Evolutionary conservation across 2,888 invertebrate species (phyloP).

Genomic region (Diplolepis rosae): DNA sequence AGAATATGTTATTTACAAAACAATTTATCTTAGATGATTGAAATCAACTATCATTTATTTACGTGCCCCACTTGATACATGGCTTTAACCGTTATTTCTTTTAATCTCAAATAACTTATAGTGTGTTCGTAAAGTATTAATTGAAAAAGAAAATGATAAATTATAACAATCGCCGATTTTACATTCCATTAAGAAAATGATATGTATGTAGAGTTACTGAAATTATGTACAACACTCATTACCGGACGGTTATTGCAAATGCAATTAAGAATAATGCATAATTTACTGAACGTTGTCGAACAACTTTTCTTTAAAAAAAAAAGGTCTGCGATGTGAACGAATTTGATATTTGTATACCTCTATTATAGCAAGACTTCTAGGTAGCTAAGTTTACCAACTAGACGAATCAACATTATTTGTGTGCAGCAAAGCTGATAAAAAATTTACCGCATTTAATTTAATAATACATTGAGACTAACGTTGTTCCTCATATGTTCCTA

Average conservation of each 20-base stretch:
- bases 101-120: not conserved
- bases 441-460: not conserved
- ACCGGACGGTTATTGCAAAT: not conserved
- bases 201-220: not conserved
- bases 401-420: not conserved
- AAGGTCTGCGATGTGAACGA: not conserved
- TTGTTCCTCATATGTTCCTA: too few relatives aligned
- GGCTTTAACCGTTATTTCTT: not conserved
- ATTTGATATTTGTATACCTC: constrained; percentile 20
- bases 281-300: not conserved
- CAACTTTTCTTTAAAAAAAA: not conserved
- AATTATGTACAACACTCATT: not conserved
- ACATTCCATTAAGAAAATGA: not conserved
- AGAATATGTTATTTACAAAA: too few relatives aligned
- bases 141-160: not conserved
- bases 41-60: too few relatives aligned
- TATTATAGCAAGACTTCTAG: not conserved
- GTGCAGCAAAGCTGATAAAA: not conserved
- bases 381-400: not conserved
- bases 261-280: not conserved
- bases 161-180: not conserved
- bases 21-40: too few relatives aligned
- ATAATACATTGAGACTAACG: not conserved
- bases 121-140: not conserved
- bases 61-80: too few relatives aligned